Base-by-base conservation (phyloP, 1,140 invertebrate species). In the Bombus difficillimus region DNA sequence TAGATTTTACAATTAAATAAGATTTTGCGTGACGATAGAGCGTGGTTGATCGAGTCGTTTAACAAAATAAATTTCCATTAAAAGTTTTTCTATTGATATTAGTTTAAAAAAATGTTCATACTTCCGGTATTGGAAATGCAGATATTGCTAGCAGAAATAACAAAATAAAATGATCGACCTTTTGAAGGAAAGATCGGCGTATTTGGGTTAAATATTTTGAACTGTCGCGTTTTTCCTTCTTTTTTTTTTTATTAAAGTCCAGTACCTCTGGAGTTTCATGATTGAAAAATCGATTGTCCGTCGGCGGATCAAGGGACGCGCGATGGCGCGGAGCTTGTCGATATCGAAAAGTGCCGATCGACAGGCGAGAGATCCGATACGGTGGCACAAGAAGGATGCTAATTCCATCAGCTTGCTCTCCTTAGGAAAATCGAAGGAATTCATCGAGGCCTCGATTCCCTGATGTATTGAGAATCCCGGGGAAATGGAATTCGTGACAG, bases 401-500 rank as follows among this genome's bases (percentile, higher is more conserved):
- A 82, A 82, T 82, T 82, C 72, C 41, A 75, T 64, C 57, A 66
- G 34, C 66, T 53, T 15, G 32, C 69, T 59, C 57, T 41, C 57
- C 37, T 82, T 47, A 75, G 71, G 53, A 82, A 72, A 75, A 82
- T 82, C 32, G 32, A 43, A 53, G n/a, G 69, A 62, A 82, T 62
- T 82, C 69, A 62, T 74, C 53, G 80, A 47, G 71, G 71, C 39
- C n/a, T 43, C 53, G 57, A 81, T 74, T 81, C 69, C 69, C 69
- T 5, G 53, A 75, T 75, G 81, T 64, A 75, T 82, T 64, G 62
- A 64, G 81, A 43, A 64, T 75, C 32, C 39, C 53, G n/a, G 43
- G 69, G 69, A 81, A 74, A 81, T 81, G 69, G 69, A 81, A 81
- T 81, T 81, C 69, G 69, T 64, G 81, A 47, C 71, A 66, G 71